Evolutionary conservation across 2,888 invertebrate species (phyloP).

Genomic region (Agapostemon virescens): DNA sequence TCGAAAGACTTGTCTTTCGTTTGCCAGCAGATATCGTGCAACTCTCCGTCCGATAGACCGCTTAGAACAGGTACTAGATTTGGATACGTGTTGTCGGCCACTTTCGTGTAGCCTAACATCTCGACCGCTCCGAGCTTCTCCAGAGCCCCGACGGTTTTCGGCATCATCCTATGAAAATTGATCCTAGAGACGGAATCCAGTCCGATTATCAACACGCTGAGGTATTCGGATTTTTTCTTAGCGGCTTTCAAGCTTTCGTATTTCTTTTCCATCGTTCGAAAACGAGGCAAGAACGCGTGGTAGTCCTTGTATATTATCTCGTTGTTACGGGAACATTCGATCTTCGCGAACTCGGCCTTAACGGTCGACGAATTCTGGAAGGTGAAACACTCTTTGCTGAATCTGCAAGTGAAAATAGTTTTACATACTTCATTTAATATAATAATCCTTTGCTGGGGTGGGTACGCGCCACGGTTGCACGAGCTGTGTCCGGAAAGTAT

Average conservation of each 20-base stretch:
- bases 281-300: slow-evolving; percentile 84
- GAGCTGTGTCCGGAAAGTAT: neutral
- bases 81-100: slow-evolving; percentile 96
- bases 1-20: slow-evolving; percentile 85
- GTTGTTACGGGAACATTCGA: slow-evolving; percentile 82
- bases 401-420: slow-evolving; percentile 71
- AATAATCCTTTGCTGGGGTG: neutral
- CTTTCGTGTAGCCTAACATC: slow-evolving; percentile 94
- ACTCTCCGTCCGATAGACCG: slow-evolving; percentile 86
- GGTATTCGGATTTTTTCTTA: slow-evolving; percentile 69
- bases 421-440: neutral
- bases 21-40: slow-evolving; percentile 86
- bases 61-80: slow-evolving; percentile 91
- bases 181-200: slow-evolving; percentile 92
- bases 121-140: slow-evolving; percentile 86
- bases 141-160: slow-evolving; percentile 85
- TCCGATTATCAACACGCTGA: slow-evolving; percentile 90
- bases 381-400: slow-evolving; percentile 80
- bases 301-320: slow-evolving; percentile 85
- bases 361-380: slow-evolving; percentile 81
- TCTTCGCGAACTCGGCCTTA: slow-evolving; percentile 86
- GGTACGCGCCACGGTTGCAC: neutral
- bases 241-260: slow-evolving; percentile 62
- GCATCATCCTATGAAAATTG: slow-evolving; percentile 93
- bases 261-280: slow-evolving; percentile 72